Evolutionary conservation across 2,888 invertebrate species (phyloP).

Genomic region (Ptychoptera contaminata): DNA sequence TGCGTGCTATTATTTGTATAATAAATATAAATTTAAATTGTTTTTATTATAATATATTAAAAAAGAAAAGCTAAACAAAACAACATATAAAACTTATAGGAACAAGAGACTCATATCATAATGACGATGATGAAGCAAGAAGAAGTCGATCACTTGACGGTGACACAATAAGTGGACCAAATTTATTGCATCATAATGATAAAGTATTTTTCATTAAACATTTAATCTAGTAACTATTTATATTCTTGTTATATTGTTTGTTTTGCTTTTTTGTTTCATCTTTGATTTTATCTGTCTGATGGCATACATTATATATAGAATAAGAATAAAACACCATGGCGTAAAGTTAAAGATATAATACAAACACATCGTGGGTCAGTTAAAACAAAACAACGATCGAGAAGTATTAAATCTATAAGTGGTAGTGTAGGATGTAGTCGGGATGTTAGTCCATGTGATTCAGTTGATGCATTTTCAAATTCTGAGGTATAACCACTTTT

Average conservation of each 20-base stretch:
- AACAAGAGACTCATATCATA: too few relatives aligned
- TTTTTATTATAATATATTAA: too few relatives aligned
- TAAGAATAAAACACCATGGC: slow-evolving; percentile 59
- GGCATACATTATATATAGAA: slow-evolving; percentile 6
- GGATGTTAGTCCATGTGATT: slow-evolving; percentile 13
- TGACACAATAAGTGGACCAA: slow-evolving; percentile 10
- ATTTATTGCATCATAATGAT: slow-evolving; percentile 1
- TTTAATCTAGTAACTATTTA: slow-evolving; percentile 1
- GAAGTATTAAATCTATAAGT: slow-evolving; percentile 12
- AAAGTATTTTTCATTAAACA: slow-evolving; percentile 2
- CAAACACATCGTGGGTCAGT: slow-evolving; percentile 34
- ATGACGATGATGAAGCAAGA: slow-evolving; percentile 16
- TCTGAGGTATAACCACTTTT: slow-evolving; percentile 4
- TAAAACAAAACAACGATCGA: slow-evolving; percentile 11
- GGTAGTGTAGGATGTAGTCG: slow-evolving; percentile 11
- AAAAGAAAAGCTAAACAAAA: too few relatives aligned
- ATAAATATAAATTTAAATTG: too few relatives aligned
- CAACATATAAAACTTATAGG: too few relatives aligned
- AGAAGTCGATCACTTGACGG: slow-evolving; percentile 22
- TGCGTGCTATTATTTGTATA: too few relatives aligned
- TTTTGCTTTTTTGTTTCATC: background rate
- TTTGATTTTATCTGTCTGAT: slow-evolving; percentile 5
- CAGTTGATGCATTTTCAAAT: slow-evolving; percentile 10
- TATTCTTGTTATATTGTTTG: background rate
- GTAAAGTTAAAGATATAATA: slow-evolving; percentile 61